A percentile compares a stretch with the other conserved stretches of the same genome.
Evolutionary conservation across 1,140 invertebrate genomes (phyloP).

Genomic region (Bombus consobrinus): DNA sequence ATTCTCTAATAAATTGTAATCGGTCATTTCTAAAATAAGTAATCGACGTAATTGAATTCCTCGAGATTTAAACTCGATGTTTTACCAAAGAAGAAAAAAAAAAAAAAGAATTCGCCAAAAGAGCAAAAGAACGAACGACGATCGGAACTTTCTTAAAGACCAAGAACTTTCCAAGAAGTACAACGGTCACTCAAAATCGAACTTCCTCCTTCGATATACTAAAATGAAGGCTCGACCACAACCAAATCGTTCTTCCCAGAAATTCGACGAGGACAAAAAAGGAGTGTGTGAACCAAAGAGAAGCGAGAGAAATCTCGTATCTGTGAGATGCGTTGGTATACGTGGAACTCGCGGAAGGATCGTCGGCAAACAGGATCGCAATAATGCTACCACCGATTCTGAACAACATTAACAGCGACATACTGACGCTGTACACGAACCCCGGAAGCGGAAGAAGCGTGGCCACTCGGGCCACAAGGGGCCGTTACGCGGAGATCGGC

Average conservation of each 20-base stretch:
- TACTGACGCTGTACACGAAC: constrained; percentile 78
- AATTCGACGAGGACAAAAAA: neutral
- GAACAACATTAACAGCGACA: constrained; percentile 78
- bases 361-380: constrained; percentile 54
- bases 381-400: constrained; percentile 76
- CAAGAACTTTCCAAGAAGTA: constrained; percentile 10
- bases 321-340: constrained; percentile 44
- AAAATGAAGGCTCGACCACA: neutral
- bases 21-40: no score
- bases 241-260: neutral
- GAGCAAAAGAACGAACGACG: neutral
- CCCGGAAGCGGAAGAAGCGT: constrained; percentile 69
- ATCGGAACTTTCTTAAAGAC: neutral
- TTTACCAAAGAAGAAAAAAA: no score
- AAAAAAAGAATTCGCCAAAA: no score
- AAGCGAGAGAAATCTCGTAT: neutral
- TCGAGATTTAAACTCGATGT: no score
- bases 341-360: constrained; percentile 39
- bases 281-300: no score
- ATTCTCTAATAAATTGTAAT: no score
- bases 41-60: no score
- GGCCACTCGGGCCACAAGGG: constrained; percentile 66
- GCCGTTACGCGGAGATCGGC: constrained; percentile 80
- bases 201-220: neutral
- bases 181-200: neutral